Evolutionary conservation across 2,888 invertebrate genomes (phyloP).

Genomic region (Trileptium ribeirensis): DNA sequence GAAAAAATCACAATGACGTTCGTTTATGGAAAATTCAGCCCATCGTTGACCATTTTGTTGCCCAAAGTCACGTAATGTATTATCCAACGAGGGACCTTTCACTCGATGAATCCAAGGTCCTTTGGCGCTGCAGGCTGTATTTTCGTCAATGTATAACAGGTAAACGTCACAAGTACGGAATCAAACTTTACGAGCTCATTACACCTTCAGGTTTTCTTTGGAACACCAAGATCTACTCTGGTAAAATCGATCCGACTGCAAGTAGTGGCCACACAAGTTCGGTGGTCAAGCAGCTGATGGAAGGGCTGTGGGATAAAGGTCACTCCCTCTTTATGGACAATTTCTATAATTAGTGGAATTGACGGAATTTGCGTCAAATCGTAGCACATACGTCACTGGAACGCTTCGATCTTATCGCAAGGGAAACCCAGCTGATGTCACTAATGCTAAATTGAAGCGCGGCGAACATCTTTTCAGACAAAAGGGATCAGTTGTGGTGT

Average conservation of each 20-base stretch:
- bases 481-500: background rate
- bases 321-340: conserved; percentile 3
- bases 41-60: too few relatives aligned
- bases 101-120: background rate
- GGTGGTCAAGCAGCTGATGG: conserved; percentile 2
- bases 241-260: conserved; percentile 12
- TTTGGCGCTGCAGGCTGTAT: background rate
- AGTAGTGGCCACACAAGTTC: too few relatives aligned
- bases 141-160: conserved; percentile 3
- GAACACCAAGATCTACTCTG: background rate
- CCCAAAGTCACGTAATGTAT: background rate
- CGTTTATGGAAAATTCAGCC: too few relatives aligned
- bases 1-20: too few relatives aligned
- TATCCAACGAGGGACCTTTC: background rate
- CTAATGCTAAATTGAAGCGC: background rate
- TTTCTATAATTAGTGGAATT: background rate
- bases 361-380: background rate
- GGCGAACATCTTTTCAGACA: background rate
- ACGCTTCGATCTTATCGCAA: background rate
- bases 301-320: background rate
- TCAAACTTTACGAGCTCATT: too few relatives aligned
- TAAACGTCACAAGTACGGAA: conserved; percentile 13
- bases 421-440: background rate
- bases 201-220: background rate
- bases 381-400: background rate